Conservation (phyloP, 2,888 invertebrate species). For the Coronaproctus castanopsis region DNA sequence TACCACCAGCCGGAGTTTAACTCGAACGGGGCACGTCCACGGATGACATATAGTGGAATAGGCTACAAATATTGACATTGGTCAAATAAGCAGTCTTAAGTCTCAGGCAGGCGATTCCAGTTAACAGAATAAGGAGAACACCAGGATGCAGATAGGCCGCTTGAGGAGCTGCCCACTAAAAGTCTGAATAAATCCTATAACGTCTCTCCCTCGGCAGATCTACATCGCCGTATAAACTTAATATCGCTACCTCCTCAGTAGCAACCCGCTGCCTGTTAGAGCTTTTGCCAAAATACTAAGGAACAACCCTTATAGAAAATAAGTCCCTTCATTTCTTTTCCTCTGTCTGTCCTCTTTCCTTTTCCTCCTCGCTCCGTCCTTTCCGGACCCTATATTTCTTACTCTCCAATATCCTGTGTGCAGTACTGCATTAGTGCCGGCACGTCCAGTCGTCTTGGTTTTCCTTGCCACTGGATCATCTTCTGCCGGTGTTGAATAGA, state of each 20-base stretch:
- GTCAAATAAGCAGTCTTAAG: no score
- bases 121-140: no score
- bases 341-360: neutral
- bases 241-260: neutral
- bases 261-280: neutral
- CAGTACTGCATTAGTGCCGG: neutral
- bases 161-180: no score
- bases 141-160: no score
- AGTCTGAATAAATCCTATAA: no score
- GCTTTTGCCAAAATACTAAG: neutral
- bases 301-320: neutral
- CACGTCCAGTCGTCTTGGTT: neutral
- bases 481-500: neutral
- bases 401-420: neutral
- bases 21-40: no score
- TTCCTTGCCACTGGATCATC: neutral
- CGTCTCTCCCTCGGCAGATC: no score
- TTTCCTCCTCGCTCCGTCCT: slow-evolving; percentile 3
- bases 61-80: no score
- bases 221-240: no score
- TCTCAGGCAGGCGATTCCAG: no score
- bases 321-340: neutral
- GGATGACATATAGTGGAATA: no score
- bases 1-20: no score
- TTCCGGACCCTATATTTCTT: slow-evolving; percentile 2